phyloP scores from a whole-genome alignment of 2,888 invertebrate genomes.

The Lydus trimaculatus region DNA sequence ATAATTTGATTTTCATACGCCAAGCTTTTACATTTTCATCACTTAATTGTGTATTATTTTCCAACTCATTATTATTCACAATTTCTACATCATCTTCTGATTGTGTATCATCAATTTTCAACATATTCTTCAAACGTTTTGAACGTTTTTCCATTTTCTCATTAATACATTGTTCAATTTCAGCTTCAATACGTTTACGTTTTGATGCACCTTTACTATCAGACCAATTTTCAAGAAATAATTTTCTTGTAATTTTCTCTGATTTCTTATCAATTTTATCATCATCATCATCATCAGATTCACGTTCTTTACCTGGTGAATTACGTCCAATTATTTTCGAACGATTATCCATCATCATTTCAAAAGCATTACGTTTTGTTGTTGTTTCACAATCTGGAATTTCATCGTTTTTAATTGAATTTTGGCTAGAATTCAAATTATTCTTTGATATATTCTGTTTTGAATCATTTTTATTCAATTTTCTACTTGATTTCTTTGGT shows the following conservation, averaged over 20 bases:
- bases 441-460: not conserved
- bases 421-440: not conserved
- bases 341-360: constrained; percentile 72
- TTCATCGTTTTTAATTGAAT: constrained; percentile 1
- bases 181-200: constrained; percentile 65
- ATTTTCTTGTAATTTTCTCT: constrained; percentile 59
- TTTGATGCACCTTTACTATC: constrained; percentile 69
- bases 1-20: constrained; percentile 40
- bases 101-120: constrained; percentile 52
- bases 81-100: not conserved
- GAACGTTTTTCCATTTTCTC: constrained; percentile 68
- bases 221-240: constrained; percentile 69
- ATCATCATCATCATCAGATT: constrained; percentile 35
- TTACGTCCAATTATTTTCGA: constrained; percentile 71
- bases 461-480: constrained; percentile 14
- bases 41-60: constrained; percentile 10
- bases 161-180: constrained; percentile 66
- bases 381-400: constrained; percentile 9
- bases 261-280: constrained; percentile 33
- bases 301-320: constrained; percentile 67
- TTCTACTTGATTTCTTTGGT: not conserved
- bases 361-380: constrained; percentile 64
- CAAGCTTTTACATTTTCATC: constrained; percentile 31
- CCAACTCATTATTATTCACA: not conserved
- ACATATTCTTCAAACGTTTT: constrained; percentile 65